Base-by-base conservation (phyloP, 2,797 vertebrate species). In the Petrocephalus sullivani region DNA sequence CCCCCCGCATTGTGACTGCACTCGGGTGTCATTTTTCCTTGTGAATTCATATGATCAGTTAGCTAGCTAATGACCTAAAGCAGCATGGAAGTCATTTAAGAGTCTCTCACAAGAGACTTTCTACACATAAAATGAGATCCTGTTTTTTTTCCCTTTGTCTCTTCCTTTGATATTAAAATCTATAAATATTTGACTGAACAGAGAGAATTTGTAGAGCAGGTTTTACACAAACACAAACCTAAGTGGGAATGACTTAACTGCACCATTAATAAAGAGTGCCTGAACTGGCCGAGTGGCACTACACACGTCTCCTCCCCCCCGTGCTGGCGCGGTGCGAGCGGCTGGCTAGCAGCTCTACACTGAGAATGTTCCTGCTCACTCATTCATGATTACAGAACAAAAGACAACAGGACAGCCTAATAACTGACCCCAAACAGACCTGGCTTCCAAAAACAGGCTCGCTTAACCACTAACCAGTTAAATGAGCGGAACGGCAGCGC, bases 401-500 rank as follows among this genome's bases (percentile, higher is more conserved):
- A 88, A 81, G n/a, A 61, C 60, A 86, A 16, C 37, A 41, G 28
- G 83, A 85, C 1, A 64, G 33, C 51, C 33, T 86, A 64, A 85
- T 85, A 75, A 71, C 14, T n/a, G 41, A 64, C 46, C 19, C n/a
- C 84, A 57, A 33, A 53, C 84, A 58, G 54, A 85, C 54, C n/a
- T 0, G 16, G 61, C 12, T 67, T 61, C 58, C 49, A 54, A 60
- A 64, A 84, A 88, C 60, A 64, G 46, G 12, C 56, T 33, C 19
- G 57, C 57, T 71, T 85, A 85, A 71, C 46, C 60, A 57, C 82
- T 51, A 83, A 21, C 82, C 81, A 12, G 82, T 85, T 85, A 85
- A 88, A 61, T 81, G 81, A 88, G 87, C 60, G 10, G 16, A 88
- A 88, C 49, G 81, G 57, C 37, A 46, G 58, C 85, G 88, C 60